Evolutionary conservation across 2,113 vertebrate genomes (phyloP).

Genomic region (Eulacestoma nigropectus): DNA sequence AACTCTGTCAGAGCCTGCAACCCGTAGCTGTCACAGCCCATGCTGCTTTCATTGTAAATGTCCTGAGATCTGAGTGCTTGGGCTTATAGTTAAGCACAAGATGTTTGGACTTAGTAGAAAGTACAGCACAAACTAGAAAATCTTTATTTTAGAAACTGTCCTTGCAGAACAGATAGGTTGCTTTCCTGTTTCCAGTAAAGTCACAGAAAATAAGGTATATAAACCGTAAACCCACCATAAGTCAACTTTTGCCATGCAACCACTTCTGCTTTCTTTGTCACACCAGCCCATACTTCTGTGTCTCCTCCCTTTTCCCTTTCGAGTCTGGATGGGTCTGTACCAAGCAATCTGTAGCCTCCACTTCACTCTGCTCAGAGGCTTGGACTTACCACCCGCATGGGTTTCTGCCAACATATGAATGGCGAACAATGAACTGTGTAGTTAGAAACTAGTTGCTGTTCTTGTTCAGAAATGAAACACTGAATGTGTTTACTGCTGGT

Average conservation of each 20-base stretch:
- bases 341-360: not conserved
- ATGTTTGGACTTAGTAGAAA: not conserved
- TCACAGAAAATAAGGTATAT: not conserved
- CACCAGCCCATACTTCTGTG: rapidly evolving
- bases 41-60: not conserved
- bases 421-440: not conserved
- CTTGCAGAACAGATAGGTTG: not conserved
- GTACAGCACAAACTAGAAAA: not conserved
- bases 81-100: not conserved
- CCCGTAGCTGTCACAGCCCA: not conserved
- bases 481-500: not conserved
- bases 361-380: not conserved
- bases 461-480: not conserved
- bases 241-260: not conserved
- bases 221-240: not conserved
- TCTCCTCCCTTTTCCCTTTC: not conserved
- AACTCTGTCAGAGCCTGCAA: not conserved
- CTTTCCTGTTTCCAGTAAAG: not conserved
- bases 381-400: rapidly evolving
- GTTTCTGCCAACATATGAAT: not conserved
- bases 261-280: not conserved
- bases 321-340: not conserved
- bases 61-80: not conserved
- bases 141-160: not conserved
- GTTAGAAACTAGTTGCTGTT: not conserved